A percentile compares a stretch with the other conserved stretches of the same genome.
phyloP scores from a whole-genome alignment of 2,113 vertebrate genomes.

The Rhagologus leucostigma region DNA sequence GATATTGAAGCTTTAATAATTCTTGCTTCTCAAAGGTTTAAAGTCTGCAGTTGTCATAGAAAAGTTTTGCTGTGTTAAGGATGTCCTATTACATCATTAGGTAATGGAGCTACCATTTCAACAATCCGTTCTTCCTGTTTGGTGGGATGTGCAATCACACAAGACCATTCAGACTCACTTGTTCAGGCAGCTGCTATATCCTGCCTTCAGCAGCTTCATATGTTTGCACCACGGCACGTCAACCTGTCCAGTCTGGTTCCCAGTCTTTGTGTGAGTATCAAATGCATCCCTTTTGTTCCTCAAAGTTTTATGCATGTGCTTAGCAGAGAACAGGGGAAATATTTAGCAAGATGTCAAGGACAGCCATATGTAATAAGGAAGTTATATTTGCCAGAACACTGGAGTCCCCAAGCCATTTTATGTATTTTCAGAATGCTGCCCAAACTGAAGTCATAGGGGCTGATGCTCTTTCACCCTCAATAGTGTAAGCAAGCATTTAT shows the following conservation, averaged over 20 bases:
- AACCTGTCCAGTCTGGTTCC: conserved; percentile 97
- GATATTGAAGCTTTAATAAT: neutral
- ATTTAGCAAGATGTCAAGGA: neutral
- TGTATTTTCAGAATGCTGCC: neutral
- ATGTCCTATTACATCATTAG: conserved; percentile 60
- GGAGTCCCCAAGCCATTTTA: neutral
- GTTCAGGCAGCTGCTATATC: conserved; percentile 98
- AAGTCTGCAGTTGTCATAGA: neutral
- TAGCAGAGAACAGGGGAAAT: neutral
- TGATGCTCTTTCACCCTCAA: neutral
- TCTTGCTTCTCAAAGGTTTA: neutral
- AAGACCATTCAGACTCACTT: conserved; percentile 95
- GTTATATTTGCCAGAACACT: neutral
- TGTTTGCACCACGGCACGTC: conserved; percentile 97
- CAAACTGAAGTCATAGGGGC: neutral
- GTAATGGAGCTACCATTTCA: conserved; percentile 91
- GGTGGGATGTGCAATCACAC: conserved; percentile 98
- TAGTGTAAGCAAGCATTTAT: neutral
- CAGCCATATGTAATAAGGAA: neutral
- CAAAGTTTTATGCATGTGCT: neutral
- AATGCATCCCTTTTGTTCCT: neutral
- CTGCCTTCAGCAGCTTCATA: conserved; percentile 97
- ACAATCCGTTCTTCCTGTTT: conserved; percentile 97
- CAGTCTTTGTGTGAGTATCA: conserved; percentile 86
- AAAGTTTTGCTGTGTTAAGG: neutral